phyloP scores from a whole-genome alignment of 2,888 invertebrate species.

The Tenthredo notha region DNA sequence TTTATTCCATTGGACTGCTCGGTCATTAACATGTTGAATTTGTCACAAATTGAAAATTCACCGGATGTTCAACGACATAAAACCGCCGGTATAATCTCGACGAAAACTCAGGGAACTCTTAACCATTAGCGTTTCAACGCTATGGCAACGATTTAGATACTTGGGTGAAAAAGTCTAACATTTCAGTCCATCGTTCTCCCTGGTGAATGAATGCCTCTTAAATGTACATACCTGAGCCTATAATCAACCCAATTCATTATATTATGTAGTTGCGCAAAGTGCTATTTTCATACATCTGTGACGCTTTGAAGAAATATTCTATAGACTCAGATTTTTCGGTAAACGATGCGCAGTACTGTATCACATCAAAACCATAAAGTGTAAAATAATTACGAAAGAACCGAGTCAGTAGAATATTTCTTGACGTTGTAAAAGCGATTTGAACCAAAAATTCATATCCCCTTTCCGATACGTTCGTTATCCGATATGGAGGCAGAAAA shows the following conservation, averaged over 20 bases:
- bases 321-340: neutral
- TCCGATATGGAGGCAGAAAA: neutral
- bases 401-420: neutral
- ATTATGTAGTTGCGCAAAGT: slow-evolving; percentile 6
- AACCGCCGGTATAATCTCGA: slow-evolving; percentile 44
- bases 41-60: slow-evolving; percentile 50
- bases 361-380: neutral
- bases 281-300: neutral
- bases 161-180: slow-evolving; percentile 44
- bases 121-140: slow-evolving; percentile 39
- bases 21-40: slow-evolving; percentile 43
- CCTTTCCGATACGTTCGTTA: neutral
- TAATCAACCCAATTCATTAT: slow-evolving; percentile 52
- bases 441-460: neutral
- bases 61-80: slow-evolving; percentile 26
- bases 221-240: slow-evolving; percentile 55
- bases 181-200: slow-evolving; percentile 46
- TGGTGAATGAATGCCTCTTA: slow-evolving; percentile 50
- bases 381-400: neutral
- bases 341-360: neutral
- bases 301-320: neutral
- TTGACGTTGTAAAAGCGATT: neutral
- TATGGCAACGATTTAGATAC: slow-evolving; percentile 24
- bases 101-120: slow-evolving; percentile 30
- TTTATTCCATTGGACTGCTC: slow-evolving; percentile 34